Evolutionary conservation across 2,888 invertebrate genomes (phyloP).

Genomic region (Philereme vetulata): DNA sequence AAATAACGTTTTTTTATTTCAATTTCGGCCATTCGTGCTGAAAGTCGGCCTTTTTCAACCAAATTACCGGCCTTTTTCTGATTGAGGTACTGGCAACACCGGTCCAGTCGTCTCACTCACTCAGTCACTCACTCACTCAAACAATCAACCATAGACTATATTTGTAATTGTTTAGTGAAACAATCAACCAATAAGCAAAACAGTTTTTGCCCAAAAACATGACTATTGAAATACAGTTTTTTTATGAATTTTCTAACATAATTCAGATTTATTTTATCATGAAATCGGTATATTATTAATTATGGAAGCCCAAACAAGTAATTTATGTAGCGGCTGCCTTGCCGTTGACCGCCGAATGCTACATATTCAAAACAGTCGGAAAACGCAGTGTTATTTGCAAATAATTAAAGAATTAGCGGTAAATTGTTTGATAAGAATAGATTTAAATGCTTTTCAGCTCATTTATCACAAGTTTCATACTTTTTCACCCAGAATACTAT

Average conservation of each 20-base stretch:
- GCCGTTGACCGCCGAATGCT: slow-evolving; percentile 58
- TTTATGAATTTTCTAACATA: slow-evolving; percentile 25
- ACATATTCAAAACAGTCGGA: slow-evolving; percentile 44
- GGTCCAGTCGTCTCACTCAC: too few species aligned
- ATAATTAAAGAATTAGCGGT: slow-evolving; percentile 62
- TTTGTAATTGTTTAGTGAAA: too few species aligned
- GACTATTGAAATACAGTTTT: slow-evolving; percentile 2
- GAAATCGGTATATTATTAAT: neutral
- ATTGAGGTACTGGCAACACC: too few species aligned
- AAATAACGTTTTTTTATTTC: too few species aligned
- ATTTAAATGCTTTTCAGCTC: neutral
- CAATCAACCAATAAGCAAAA: neutral
- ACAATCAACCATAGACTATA: slow-evolving; percentile 6
- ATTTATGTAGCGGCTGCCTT: slow-evolving; percentile 62
- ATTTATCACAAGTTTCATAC: neutral
- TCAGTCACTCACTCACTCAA: too few species aligned
- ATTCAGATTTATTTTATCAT: neutral
- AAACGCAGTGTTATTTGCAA: slow-evolving; percentile 57
- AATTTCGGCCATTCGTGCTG: too few species aligned
- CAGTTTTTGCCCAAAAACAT: neutral
- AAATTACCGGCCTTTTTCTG: too few species aligned
- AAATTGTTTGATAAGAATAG: slow-evolving; percentile 31
- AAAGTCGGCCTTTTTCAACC: too few species aligned
- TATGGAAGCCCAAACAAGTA: slow-evolving; percentile 41
- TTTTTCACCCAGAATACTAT: neutral